phyloP scores from a whole-genome alignment of 35 echinoderm and acorn worm species.

The Nesometra sesokonis region DNA sequence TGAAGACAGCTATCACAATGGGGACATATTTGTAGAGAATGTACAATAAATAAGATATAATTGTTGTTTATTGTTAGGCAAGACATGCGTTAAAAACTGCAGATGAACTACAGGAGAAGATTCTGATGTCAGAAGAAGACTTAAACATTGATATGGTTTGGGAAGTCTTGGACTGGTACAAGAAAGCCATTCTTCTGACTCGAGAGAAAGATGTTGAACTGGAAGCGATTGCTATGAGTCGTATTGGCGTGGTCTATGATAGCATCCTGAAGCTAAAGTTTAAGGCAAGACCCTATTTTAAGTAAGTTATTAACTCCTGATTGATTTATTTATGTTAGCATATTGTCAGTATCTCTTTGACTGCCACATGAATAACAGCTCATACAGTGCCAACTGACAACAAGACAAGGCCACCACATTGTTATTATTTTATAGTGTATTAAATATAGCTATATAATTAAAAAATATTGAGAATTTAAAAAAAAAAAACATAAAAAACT shows the following conservation, averaged over 20 bases:
- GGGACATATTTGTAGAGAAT: too few relatives aligned
- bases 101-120: not conserved
- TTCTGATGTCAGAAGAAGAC: constrained; percentile 1
- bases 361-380: too few relatives aligned
- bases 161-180: constrained; percentile 21
- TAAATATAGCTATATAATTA: too few relatives aligned
- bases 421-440: too few relatives aligned
- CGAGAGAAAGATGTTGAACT: constrained; percentile 23
- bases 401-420: too few relatives aligned
- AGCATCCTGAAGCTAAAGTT: not conserved
- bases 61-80: not conserved
- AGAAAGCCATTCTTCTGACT: not conserved
- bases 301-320: not conserved
- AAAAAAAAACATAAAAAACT: too few relatives aligned
- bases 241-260: constrained; percentile 8
- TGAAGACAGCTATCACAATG: too few relatives aligned
- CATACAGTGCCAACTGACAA: too few relatives aligned
- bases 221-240: constrained; percentile 20
- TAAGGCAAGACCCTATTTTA: not conserved
- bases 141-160: constrained; percentile 15
- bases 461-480: too few relatives aligned
- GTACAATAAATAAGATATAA: too few relatives aligned
- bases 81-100: not conserved
- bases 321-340: not conserved
- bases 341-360: too few relatives aligned